Conservation (phyloP, 2,113 vertebrate species). For the Pelobates fuscus region DNA sequence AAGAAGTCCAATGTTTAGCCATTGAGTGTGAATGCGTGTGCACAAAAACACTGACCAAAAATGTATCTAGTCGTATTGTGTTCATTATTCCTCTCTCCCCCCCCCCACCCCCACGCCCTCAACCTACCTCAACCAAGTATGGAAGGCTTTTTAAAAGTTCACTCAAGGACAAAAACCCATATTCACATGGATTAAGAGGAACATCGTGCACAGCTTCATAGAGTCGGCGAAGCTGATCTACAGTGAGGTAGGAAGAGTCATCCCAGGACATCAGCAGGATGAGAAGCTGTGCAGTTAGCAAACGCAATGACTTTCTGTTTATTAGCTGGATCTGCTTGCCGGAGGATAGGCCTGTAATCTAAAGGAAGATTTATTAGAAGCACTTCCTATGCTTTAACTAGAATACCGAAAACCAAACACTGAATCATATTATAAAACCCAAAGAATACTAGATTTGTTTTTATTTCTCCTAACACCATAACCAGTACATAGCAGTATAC, state of each 20-base stretch:
- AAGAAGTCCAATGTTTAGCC: no score
- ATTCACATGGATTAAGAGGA: conserved; percentile 92
- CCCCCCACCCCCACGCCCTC: no score
- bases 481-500: no score
- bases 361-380: background rate
- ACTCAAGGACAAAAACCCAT: conserved; percentile 90
- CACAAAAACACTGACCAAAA: no score
- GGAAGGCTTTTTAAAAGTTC: conserved; percentile 93
- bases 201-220: conserved; percentile 73
- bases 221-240: conserved; percentile 77
- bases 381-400: no score
- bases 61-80: no score
- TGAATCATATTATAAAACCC: no score
- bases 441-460: no score
- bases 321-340: conserved; percentile 91
- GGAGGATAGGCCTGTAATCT: conserved; percentile 79
- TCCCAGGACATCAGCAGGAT: conserved; percentile 91
- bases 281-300: conserved; percentile 88
- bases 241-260: conserved; percentile 65
- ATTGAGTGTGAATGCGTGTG: no score
- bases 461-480: no score
- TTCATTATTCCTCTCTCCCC: no score
- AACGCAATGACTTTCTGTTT: conserved; percentile 90
- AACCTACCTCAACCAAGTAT: conserved; percentile 89
- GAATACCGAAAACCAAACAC: no score